Percentiles rank a stretch among this genome's conserved stretches.
Evolutionary conservation across 2,888 invertebrate species (phyloP).

Genomic region (Pteria penguin): DNA sequence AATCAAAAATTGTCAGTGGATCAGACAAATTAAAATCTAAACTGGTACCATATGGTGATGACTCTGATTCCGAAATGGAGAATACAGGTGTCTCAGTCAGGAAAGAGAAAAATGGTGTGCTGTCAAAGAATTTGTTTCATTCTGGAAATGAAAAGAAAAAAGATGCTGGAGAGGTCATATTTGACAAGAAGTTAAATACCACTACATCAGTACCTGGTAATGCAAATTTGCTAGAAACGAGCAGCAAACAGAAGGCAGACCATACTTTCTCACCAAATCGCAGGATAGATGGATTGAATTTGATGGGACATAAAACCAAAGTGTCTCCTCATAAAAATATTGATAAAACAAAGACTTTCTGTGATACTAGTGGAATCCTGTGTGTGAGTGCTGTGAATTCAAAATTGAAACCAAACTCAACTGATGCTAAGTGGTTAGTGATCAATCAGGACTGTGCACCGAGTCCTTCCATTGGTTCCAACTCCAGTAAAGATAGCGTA

Average conservation of each 20-base stretch:
- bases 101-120: not conserved
- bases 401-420: slow-evolving; percentile 69
- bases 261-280: slow-evolving; percentile 3
- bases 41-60: slow-evolving; percentile 79
- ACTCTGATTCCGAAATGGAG: slow-evolving; percentile 75
- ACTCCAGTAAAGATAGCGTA: slow-evolving; percentile 74
- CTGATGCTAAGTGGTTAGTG: slow-evolving; percentile 74
- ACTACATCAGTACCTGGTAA: slow-evolving; percentile 74
- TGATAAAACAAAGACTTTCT: not conserved
- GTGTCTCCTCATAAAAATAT: not conserved
- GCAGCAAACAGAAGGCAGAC: slow-evolving; percentile 25
- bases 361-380: slow-evolving; percentile 13
- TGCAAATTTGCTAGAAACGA: slow-evolving; percentile 58
- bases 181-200: slow-evolving; percentile 68
- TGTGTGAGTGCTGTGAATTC: slow-evolving; percentile 22
- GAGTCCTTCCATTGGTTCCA: slow-evolving; percentile 75
- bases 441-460: slow-evolving; percentile 67
- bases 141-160: not conserved
- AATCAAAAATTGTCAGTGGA: slow-evolving; percentile 63
- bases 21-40: slow-evolving; percentile 53
- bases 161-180: slow-evolving; percentile 51
- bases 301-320: slow-evolving; percentile 40
- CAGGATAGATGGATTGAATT: slow-evolving; percentile 31
- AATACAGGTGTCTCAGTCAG: not conserved
- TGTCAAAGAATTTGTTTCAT: not conserved